These are phyloP conservation scores for Eristalis arbustorum DNA, from an alignment of 2,888 invertebrate genomes.

Conservation along the genomic window DNA sequence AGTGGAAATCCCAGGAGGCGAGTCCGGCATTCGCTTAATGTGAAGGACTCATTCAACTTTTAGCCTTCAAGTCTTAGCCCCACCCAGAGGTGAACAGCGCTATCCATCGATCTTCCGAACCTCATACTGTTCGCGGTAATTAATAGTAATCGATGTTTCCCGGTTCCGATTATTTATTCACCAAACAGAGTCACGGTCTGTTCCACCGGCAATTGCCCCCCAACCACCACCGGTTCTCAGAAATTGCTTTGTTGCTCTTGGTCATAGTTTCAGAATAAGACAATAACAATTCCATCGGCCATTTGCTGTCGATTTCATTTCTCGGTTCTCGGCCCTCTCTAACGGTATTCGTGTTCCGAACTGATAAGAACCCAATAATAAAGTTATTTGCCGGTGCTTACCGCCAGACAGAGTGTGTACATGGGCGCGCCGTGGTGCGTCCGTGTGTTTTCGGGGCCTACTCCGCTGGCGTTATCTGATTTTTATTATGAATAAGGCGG, in stretches of 20 bases:
- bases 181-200: neutral
- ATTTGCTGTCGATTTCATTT: constrained; percentile 45
- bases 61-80: too few relatives aligned
- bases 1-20: too few relatives aligned
- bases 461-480: constrained; percentile 58
- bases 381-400: constrained; percentile 58
- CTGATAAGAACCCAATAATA: constrained; percentile 65
- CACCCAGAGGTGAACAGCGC: too few relatives aligned
- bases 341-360: constrained; percentile 55
- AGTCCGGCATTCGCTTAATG: too few relatives aligned
- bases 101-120: neutral
- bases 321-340: constrained; percentile 10
- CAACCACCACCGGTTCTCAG: neutral
- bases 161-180: constrained; percentile 1
- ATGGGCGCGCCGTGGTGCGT: neutral
- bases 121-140: neutral
- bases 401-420: constrained; percentile 17
- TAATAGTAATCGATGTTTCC: constrained; percentile 11
- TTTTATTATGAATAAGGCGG: constrained; percentile 59
- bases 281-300: constrained; percentile 38
- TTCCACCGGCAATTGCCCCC: neutral
- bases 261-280: constrained; percentile 29
- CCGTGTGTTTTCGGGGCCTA: neutral
- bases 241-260: constrained; percentile 3
- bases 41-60: too few relatives aligned